Base-by-base conservation (phyloP, 2,113 vertebrate species). In the Melanerpes formicivorus region DNA sequence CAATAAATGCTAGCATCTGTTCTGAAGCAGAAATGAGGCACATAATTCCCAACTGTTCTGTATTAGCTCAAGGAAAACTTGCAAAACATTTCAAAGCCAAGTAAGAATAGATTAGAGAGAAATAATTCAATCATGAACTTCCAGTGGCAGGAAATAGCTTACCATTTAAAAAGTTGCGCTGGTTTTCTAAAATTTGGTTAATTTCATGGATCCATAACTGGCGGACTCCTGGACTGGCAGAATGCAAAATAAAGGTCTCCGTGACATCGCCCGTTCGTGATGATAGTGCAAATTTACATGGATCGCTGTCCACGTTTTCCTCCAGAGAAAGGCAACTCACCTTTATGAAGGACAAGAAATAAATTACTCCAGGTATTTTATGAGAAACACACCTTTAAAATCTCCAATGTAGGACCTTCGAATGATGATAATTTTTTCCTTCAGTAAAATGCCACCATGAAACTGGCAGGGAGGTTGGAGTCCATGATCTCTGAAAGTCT, bases 141-240 rank as follows among this genome's bases (percentile, higher is more conserved):
- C 8, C 18, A 22, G 42, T 25, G 37, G 89, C 89, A 88, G 29
- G 50, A 91, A 91, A 60, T 30, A 11, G 73, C n/a, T 97, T 98
- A 99, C 99, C 99, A 95, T 99, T 99, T 97, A 99, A 98, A 97
- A 99, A 99, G 95, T 99, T 99, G 92, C 98, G 98, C 97, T 99
- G 99, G 98, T 99, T 99, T 97, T 99, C 99, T 96, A 99, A 97
- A 92, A 99, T 99, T 97, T 99, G 99, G 98, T 99, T 99, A 96
- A 99, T 98, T 97, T 99, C 99, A 34, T 99, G 98, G 89, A 99
- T 97, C 99, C 99, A 99, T 11, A 98, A 97, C 87, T 99, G 98
- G 90, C 98, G 98, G 83, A 99, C 97, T 80, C 97, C 98, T 12
- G 99, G 98, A 93, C 98, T 99, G 27, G 98, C 94, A 18, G 99